phyloP scores from a whole-genome alignment of 2,113 vertebrate species.

The Quiscalus mexicanus region DNA sequence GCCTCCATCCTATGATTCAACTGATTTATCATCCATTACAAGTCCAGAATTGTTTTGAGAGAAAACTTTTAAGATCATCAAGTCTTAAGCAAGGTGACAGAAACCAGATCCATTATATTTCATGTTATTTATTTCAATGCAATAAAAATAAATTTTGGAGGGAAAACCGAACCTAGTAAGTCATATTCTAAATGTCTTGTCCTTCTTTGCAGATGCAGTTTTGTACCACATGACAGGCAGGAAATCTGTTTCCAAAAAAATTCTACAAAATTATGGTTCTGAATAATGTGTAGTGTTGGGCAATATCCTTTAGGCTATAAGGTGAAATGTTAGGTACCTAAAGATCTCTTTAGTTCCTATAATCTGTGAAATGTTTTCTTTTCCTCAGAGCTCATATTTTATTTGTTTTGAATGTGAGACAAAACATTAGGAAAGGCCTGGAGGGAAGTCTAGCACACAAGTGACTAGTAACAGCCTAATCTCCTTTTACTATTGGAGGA shows the following conservation, averaged over 20 bases:
- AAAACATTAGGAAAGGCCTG: constrained; percentile 45
- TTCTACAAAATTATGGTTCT: not conserved
- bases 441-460: constrained; percentile 45
- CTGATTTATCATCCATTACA: not conserved
- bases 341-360: not conserved
- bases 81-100: not conserved
- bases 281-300: not conserved
- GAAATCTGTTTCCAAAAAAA: not conserved
- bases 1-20: not conserved
- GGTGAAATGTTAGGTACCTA: not conserved
- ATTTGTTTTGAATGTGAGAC: constrained; percentile 38
- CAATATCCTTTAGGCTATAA: not conserved
- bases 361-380: not conserved
- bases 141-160: not conserved
- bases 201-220: not conserved
- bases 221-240: not conserved
- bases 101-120: not conserved
- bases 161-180: not conserved
- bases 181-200: not conserved
- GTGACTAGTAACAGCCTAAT: constrained; percentile 38
- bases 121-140: not conserved
- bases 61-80: not conserved
- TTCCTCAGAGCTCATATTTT: constrained; percentile 10
- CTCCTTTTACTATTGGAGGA: constrained; percentile 20
- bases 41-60: not conserved